These are phyloP conservation scores for Ametastegia equiseti DNA, from an alignment of 2,888 invertebrate genomes.

Conservation along the genomic window DNA sequence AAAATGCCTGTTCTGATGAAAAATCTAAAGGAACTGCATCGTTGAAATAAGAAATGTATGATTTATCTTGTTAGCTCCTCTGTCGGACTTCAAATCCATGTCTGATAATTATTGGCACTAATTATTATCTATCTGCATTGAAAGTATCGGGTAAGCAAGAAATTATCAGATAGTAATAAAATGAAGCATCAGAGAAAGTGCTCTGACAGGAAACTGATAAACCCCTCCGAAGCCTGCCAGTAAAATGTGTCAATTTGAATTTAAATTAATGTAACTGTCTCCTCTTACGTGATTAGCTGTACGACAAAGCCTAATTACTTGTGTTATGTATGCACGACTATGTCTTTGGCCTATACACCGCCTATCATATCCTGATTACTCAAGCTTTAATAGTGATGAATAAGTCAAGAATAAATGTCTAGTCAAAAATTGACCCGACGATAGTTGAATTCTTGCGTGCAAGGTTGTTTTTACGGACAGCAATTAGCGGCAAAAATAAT, in stretches of 20 bases:
- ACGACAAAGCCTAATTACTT: constrained; percentile 22
- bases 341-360: constrained; percentile 34
- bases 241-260: constrained; percentile 46
- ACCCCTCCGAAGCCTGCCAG: constrained; percentile 42
- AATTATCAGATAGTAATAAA: neutral
- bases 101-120: neutral
- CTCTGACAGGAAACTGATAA: constrained; percentile 18
- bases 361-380: constrained; percentile 37
- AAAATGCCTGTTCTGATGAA: neutral
- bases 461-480: constrained; percentile 29
- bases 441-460: neutral
- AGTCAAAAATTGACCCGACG: constrained; percentile 5
- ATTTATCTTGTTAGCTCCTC: constrained; percentile 5
- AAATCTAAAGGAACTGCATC: constrained; percentile 22
- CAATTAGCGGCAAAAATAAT: constrained; percentile 23
- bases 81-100: neutral
- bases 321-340: constrained; percentile 35
- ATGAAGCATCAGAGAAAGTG: constrained; percentile 23
- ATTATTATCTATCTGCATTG: neutral
- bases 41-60: constrained; percentile 5
- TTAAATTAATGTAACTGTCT: constrained; percentile 36
- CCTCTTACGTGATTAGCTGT: neutral
- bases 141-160: neutral
- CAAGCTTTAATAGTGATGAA: constrained; percentile 42
- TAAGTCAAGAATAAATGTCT: constrained; percentile 24